phyloP scores from a whole-genome alignment of 2,888 invertebrate species.

The Scaeva pyrastri region DNA sequence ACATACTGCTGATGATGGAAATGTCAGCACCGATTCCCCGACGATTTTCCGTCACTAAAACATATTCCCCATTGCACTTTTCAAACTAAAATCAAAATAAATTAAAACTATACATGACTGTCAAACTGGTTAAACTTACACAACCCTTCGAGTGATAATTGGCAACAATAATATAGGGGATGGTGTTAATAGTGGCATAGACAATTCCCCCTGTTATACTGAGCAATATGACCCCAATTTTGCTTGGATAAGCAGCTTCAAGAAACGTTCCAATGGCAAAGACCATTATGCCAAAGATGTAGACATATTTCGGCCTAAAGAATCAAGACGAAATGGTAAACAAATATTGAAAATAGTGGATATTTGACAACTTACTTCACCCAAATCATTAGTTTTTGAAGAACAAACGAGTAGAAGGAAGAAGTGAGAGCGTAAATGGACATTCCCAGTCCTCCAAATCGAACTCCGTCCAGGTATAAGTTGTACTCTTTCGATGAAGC shows the following conservation, averaged over 20 bases:
- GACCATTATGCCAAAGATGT: slow-evolving; percentile 83
- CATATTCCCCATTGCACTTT: slow-evolving; percentile 80
- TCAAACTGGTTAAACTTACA: slow-evolving; percentile 79
- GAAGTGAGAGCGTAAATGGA: slow-evolving; percentile 84
- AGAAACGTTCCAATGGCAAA: slow-evolving; percentile 78
- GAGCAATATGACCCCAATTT: slow-evolving; percentile 82
- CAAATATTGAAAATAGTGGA: background rate
- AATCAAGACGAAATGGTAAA: background rate
- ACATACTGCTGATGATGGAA: slow-evolving; percentile 84
- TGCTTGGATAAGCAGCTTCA: slow-evolving; percentile 80
- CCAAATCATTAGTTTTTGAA: slow-evolving; percentile 82
- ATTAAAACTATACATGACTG: background rate
- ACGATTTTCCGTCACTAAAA: slow-evolving; percentile 80
- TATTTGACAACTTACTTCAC: slow-evolving; percentile 79
- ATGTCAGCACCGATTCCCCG: slow-evolving; percentile 84
- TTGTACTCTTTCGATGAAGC: slow-evolving; percentile 77
- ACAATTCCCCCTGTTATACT: slow-evolving; percentile 83
- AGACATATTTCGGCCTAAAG: slow-evolving; percentile 81
- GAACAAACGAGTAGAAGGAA: slow-evolving; percentile 82
- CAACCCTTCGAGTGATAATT: slow-evolving; percentile 83
- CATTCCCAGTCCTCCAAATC: slow-evolving; percentile 84
- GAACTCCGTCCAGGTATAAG: slow-evolving; percentile 83
- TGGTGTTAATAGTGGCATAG: slow-evolving; percentile 83
- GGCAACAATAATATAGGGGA: slow-evolving; percentile 83
- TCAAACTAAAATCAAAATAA: slow-evolving; percentile 79